A percentile compares a stretch with the other conserved stretches of the same genome.
phyloP scores from a whole-genome alignment of 2,797 vertebrate species.

The Synaphobranchus kaupii region DNA sequence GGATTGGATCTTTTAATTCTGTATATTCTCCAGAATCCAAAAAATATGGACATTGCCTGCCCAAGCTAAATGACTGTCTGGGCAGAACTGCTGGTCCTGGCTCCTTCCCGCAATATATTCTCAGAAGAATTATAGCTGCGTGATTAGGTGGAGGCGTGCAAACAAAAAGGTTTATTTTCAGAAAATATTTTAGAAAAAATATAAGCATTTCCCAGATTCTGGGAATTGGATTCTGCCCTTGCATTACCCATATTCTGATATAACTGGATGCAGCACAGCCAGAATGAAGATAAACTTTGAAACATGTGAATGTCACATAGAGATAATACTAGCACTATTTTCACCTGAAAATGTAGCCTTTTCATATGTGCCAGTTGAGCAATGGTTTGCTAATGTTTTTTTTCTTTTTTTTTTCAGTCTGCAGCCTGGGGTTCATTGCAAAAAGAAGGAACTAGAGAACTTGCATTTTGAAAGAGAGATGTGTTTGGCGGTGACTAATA shows the following conservation, averaged over 20 bases:
- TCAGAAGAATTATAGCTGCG: not conserved
- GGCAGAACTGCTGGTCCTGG: not conserved
- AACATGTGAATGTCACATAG: not conserved
- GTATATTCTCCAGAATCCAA: not conserved
- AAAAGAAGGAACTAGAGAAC: not conserved
- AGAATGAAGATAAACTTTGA: not conserved
- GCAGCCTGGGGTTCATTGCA: not conserved
- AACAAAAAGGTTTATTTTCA: slow-evolving; percentile 16
- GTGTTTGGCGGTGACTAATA: not conserved
- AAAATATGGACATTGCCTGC: not conserved
- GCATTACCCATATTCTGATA: no score
- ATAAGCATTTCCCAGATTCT: not conserved
- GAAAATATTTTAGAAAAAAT: no score
- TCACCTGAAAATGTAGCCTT: not conserved
- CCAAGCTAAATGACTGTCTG: not conserved
- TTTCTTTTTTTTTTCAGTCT: not conserved
- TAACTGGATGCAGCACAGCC: not conserved
- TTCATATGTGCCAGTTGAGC: not conserved
- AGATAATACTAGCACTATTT: no score
- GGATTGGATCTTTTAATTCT: not conserved
- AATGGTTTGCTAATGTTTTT: not conserved
- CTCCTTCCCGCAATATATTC: not conserved
- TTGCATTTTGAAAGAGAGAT: not conserved
- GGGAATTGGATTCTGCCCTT: not conserved
- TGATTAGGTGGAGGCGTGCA: not conserved